Evolutionary conservation across 2,888 invertebrate genomes (phyloP).

Genomic region (Sesamia inferens): DNA sequence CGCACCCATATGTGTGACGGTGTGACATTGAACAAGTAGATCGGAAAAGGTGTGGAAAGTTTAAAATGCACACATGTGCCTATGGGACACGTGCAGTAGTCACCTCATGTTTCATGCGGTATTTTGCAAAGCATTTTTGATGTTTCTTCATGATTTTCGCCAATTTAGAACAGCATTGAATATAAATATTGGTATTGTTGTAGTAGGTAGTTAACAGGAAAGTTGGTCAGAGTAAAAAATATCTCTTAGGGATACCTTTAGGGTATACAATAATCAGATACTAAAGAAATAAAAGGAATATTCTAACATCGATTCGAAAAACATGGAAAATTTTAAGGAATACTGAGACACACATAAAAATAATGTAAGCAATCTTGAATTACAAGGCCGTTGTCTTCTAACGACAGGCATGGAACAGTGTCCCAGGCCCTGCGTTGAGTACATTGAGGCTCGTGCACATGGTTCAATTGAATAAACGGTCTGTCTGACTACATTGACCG

Average conservation of each 20-base stretch:
- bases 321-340: not conserved
- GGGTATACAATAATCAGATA: not conserved
- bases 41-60: slow-evolving; percentile 63
- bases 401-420: not conserved
- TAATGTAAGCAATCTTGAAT: not conserved
- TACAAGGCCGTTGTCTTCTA: not conserved
- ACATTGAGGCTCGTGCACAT: not conserved
- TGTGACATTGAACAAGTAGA: slow-evolving; percentile 55
- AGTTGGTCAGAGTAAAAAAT: not conserved
- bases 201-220: not conserved
- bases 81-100: slow-evolving; percentile 17
- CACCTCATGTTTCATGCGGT: slow-evolving; percentile 1
- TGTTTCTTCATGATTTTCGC: not conserved
- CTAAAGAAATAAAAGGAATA: not conserved
- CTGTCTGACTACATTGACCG: not conserved
- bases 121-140: not conserved
- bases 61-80: slow-evolving; percentile 37
- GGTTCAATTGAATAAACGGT: not conserved
- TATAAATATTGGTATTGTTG: not conserved
- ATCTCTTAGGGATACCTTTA: not conserved
- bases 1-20: slow-evolving; percentile 48
- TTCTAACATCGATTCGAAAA: not conserved
- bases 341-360: not conserved
- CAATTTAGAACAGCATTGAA: not conserved
- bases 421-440: not conserved